Evolutionary conservation across 2,113 vertebrate species (phyloP), one percentile per base, ranked within the genome.

Genomic region (Seriola quinqueradiata): DNA sequence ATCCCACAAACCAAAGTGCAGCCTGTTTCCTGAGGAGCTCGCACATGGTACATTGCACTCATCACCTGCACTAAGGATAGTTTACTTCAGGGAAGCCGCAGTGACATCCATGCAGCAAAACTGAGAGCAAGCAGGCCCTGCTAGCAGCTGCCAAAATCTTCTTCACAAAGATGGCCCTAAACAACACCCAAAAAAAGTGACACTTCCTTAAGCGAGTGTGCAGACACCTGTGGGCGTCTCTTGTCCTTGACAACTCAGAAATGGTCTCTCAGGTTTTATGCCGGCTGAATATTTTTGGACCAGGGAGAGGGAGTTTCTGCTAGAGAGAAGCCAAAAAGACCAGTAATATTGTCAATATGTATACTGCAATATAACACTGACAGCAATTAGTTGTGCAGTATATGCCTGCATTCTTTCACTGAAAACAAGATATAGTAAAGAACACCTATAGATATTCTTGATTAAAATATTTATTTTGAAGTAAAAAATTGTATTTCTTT

Each of bases 141-240:
- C 57, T 11, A 55, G 36, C 80, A 76, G 52, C 28, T 3, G 16
- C 59, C 74, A 67, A 71, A 77, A 34, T 40, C 42, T 8, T 71
- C 38, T 55, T 52, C 71, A 61, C 64, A 77, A 58, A 50, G 72
- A 84, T 71, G 25, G 28, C 52, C 71, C 68, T 11, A 54, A 83
- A 88, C 72, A 81, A 77, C 28, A 61, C 65, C 46, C 11, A 44
- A 50, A 50, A 78, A 84, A 90, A 86, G 52, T 85, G 87, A 77
- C 86, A 88, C 79, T 79, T 85, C 60, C 44, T 69, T 10, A 11
- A 72, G 71, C 36, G 28, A 83, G 55, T 12, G 64, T 63, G 72
- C 71, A 72, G 77, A 87, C 82, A 92, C 88, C 82, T 84, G 75
- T 87, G 77, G 85, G 90, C 86, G 82, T 84, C 79, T 82, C 38